Conservation (phyloP, 2,113 vertebrate species). For the Capreolus pygargus region DNA sequence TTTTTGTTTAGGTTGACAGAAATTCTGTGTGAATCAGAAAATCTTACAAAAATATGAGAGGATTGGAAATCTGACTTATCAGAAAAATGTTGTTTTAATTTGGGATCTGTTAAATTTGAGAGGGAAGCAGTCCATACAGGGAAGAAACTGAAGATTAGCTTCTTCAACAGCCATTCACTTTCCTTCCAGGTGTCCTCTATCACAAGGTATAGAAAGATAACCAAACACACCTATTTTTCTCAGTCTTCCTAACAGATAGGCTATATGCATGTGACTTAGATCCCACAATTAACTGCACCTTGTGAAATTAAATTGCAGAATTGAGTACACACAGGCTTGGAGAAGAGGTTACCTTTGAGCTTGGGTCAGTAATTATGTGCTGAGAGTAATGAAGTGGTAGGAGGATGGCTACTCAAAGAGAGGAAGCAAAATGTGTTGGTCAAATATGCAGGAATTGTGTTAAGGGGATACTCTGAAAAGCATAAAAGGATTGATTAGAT, state of each 20-base stretch:
- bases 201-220: not conserved
- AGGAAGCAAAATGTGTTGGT: not conserved
- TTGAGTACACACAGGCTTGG: not conserved
- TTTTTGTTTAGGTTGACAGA: not conserved
- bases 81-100: slow-evolving; percentile 36
- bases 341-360: not conserved
- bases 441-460: not conserved
- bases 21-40: not conserved
- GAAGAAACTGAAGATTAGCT: not conserved
- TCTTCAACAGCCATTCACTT: not conserved
- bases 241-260: not conserved
- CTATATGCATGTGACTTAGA: not conserved
- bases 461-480: not conserved
- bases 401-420: not conserved
- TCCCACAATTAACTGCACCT: not conserved
- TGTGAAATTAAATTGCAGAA: not conserved
- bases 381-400: not conserved
- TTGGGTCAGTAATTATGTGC: not conserved
- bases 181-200: not conserved
- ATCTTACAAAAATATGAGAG: not conserved
- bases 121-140: not conserved
- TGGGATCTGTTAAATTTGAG: not conserved
- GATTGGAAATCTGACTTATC: not conserved
- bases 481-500: not conserved
- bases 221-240: not conserved